phyloP scores from a whole-genome alignment of 2,888 invertebrate genomes.

The Drosophila planitibia region DNA sequence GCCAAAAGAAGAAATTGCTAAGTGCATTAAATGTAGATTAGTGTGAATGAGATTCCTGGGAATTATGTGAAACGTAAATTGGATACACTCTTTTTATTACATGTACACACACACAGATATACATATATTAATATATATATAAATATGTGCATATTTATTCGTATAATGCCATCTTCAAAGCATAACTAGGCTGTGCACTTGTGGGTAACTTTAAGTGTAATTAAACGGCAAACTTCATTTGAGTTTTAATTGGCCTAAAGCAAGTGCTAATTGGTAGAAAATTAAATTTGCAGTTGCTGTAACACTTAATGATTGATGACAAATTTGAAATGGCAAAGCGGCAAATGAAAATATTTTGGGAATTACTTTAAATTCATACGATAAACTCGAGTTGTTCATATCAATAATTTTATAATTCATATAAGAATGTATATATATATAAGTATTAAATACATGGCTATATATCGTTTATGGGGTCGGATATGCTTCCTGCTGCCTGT shows the following conservation, averaged over 20 bases:
- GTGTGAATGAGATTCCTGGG: constrained; percentile 36
- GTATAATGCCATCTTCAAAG: constrained; percentile 5
- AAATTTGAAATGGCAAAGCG: not conserved
- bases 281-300: not conserved
- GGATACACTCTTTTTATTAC: constrained; percentile 3
- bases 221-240: constrained; percentile 23
- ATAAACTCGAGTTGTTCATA: not conserved
- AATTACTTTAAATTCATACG: not conserved
- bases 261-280: not conserved
- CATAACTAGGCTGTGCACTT: constrained; percentile 11
- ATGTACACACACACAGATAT: not conserved
- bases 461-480: not conserved
- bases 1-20: constrained; percentile 36
- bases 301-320: not conserved
- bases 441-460: not conserved
- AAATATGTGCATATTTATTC: not conserved
- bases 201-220: constrained; percentile 22
- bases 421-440: not conserved
- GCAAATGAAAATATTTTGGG: not conserved
- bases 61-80: constrained; percentile 30
- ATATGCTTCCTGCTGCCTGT: not conserved
- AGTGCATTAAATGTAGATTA: constrained; percentile 70
- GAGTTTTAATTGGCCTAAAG: constrained; percentile 31
- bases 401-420: not conserved
- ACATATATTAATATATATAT: not conserved